Evolutionary conservation across 2,888 invertebrate genomes (phyloP).

Genomic region (Anthrax anthrax): DNA sequence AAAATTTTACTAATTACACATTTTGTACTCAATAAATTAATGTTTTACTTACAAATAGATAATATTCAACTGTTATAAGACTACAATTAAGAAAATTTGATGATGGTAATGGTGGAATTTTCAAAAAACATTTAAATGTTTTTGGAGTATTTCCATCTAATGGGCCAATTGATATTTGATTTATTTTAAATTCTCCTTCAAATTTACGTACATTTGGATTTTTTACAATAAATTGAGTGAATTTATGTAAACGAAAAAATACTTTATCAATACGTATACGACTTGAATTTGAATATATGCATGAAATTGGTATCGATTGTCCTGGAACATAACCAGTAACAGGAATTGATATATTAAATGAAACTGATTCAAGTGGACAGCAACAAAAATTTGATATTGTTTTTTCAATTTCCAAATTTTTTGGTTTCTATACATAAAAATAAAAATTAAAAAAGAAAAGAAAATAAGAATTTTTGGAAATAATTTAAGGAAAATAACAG

Average conservation of each 20-base stretch:
- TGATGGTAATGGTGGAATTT: background rate
- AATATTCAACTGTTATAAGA: background rate
- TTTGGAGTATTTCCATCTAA: background rate
- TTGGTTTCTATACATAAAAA: background rate
- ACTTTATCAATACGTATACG: background rate
- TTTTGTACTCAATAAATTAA: too few relatives aligned
- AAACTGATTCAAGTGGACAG: too few relatives aligned
- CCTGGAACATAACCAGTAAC: conserved; percentile 3
- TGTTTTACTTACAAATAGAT: background rate
- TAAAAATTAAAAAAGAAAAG: background rate
- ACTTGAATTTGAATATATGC: background rate
- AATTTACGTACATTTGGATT: background rate
- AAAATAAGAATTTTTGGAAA: too few relatives aligned
- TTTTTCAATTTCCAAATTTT: background rate
- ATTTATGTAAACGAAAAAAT: background rate
- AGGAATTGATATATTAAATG: background rate
- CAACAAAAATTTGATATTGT: background rate
- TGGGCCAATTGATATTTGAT: background rate
- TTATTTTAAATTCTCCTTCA: background rate
- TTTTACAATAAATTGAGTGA: background rate
- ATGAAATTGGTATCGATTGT: conserved; percentile 1
- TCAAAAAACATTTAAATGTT: background rate
- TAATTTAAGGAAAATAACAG: too few relatives aligned
- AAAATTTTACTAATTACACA: too few relatives aligned
- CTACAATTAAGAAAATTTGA: background rate